Percentiles rank a stretch among this genome's conserved stretches.
Conservation (phyloP, 2,797 vertebrate species). For the Ambastaia sidthimunki region DNA sequence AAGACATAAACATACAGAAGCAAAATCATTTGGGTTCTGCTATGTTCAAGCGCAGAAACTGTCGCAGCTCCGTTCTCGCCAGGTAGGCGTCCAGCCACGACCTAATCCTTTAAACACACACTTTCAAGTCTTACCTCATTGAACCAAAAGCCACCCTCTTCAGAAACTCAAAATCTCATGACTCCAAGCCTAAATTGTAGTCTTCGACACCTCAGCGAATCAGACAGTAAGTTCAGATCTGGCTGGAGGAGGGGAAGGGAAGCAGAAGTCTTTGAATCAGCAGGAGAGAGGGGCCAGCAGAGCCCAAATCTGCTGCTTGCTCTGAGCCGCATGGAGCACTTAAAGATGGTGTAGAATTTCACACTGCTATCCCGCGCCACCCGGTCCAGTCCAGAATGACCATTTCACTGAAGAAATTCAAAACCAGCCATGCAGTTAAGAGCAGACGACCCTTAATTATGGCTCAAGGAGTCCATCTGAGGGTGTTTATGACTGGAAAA, state of each 20-base stretch:
- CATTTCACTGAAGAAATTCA: constrained; percentile 65
- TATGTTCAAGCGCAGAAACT: neutral
- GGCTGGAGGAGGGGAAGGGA: constrained; percentile 2
- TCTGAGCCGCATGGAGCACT: constrained; percentile 17
- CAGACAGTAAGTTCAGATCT: neutral
- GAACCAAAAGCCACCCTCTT: neutral
- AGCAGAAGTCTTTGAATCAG: constrained; percentile 31
- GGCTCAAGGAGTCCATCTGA: constrained; percentile 63
- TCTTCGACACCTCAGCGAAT: neutral
- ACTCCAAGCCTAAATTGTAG: neutral
- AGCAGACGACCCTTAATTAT: constrained; percentile 62
- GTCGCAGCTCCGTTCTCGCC: neutral
- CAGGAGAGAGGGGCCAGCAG: constrained; percentile 31
- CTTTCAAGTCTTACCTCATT: neutral
- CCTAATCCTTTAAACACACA: neutral
- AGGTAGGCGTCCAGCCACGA: neutral
- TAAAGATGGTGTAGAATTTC: constrained; percentile 63
- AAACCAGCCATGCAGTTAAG: constrained; percentile 56
- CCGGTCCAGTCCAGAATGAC: constrained; percentile 49
- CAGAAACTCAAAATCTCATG: neutral
- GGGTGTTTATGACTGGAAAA: constrained; percentile 59
- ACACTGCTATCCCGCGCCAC: constrained; percentile 47
- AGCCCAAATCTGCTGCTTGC: constrained; percentile 24
- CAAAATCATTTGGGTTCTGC: neutral
- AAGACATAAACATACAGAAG: neutral